These are phyloP conservation scores for Melolontha melolontha DNA, from an alignment of 2,888 invertebrate species.

Conservation along the genomic window DNA sequence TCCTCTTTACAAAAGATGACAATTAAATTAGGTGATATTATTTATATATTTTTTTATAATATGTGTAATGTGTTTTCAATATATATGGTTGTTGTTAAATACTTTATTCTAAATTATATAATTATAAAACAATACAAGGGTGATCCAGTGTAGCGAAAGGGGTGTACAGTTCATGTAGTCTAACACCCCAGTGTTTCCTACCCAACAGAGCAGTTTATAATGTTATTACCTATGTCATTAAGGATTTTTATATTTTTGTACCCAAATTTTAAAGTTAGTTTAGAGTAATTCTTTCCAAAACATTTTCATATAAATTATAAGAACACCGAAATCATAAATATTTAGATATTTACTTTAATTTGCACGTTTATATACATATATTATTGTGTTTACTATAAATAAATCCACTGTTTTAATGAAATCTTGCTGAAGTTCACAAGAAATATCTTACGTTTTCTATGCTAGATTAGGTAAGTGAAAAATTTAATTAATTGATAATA, in stretches of 20 bases:
- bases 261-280: conserved; percentile 44
- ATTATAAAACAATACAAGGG: conserved; percentile 38
- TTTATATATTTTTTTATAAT: conserved; percentile 5
- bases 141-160: conserved; percentile 26
- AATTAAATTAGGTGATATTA: conserved; percentile 19
- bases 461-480: too few relatives aligned
- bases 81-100: conserved; percentile 14
- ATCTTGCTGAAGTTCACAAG: too few relatives aligned
- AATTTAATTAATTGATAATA: too few relatives aligned
- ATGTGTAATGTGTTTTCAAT: conserved; percentile 1
- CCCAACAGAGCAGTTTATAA: conserved; percentile 14
- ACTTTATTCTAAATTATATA: conserved; percentile 12
- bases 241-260: conserved; percentile 48
- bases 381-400: too few relatives aligned
- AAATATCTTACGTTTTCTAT: too few relatives aligned
- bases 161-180: conserved; percentile 31
- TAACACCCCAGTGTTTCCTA: conserved; percentile 34
- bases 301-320: conserved; percentile 31
- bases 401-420: too few relatives aligned
- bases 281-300: conserved; percentile 36
- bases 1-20: conserved; percentile 5
- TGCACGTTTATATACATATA: background rate
- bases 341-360: background rate
- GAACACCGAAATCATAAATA: background rate
- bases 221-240: conserved; percentile 22